Percentiles rank a stretch among this genome's conserved stretches.
phyloP scores from a whole-genome alignment of 2,797 vertebrate genomes.

The Alauda arvensis region DNA sequence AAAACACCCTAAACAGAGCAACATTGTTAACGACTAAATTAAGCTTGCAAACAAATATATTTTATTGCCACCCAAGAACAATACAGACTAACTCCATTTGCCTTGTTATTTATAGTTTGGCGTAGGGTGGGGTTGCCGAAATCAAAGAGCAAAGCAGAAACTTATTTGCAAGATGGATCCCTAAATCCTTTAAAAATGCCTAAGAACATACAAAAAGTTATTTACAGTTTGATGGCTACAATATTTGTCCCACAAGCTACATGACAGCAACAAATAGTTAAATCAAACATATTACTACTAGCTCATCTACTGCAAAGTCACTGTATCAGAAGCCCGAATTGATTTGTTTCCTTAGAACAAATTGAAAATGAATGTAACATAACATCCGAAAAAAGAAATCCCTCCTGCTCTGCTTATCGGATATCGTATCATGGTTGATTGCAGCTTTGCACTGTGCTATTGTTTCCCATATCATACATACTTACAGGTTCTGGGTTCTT shows the following conservation, averaged over 20 bases:
- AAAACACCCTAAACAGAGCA: slow-evolving; percentile 43
- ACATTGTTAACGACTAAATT: slow-evolving; percentile 60
- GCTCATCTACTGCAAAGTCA: slow-evolving; percentile 78
- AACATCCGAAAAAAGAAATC: slow-evolving; percentile 54
- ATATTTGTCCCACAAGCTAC: slow-evolving; percentile 55
- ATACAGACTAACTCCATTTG: slow-evolving; percentile 38
- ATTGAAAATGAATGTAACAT: slow-evolving; percentile 75
- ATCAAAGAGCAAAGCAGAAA: slow-evolving; percentile 58
- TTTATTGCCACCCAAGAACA: slow-evolving; percentile 51
- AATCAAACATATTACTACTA: slow-evolving; percentile 73
- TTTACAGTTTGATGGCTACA: slow-evolving; percentile 47
- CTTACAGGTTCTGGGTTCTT: slow-evolving; percentile 95
- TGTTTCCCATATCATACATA: slow-evolving; percentile 84
- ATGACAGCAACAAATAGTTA: slow-evolving; percentile 74
- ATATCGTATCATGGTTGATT: slow-evolving; percentile 69
- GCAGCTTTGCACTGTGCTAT: slow-evolving; percentile 67
- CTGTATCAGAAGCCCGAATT: slow-evolving; percentile 78
- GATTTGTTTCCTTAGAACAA: slow-evolving; percentile 76
- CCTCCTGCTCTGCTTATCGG: slow-evolving; percentile 66
- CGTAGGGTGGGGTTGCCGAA: slow-evolving; percentile 53
- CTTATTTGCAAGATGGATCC: slow-evolving; percentile 63
- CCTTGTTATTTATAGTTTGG: slow-evolving; percentile 59
- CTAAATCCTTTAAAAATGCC: slow-evolving; percentile 56
- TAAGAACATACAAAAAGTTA: slow-evolving; percentile 66
- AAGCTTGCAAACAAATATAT: slow-evolving; percentile 62